Percentiles rank a stretch among this genome's conserved stretches.
Conservation (phyloP, 23 tunicate genomes). For the Aplidium turbinatum region DNA sequence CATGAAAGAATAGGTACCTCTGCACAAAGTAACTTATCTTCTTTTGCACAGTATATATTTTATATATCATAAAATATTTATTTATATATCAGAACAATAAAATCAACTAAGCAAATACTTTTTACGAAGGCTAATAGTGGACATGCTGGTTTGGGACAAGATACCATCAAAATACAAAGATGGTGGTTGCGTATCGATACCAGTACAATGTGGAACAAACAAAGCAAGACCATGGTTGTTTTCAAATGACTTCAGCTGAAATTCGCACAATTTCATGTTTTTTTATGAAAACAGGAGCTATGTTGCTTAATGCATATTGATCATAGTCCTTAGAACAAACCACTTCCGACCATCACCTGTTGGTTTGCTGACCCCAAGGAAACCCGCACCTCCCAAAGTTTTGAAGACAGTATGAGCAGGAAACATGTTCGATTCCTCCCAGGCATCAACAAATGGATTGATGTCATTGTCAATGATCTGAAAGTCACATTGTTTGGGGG, state of each 20-base stretch:
- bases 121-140: no score
- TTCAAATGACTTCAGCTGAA: background rate
- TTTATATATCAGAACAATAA: no score
- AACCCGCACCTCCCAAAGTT: slow-evolving; percentile 83
- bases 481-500: no score
- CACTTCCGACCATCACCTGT: slow-evolving; percentile 26
- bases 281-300: no score
- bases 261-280: background rate
- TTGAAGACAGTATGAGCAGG: slow-evolving; percentile 95
- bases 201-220: no score
- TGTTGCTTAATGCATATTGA: background rate
- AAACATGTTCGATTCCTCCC: slow-evolving; percentile 77
- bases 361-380: slow-evolving; percentile 90
- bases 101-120: no score
- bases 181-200: background rate
- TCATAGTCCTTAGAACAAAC: background rate
- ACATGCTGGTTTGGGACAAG: no score
- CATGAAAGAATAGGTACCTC: no score
- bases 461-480: slow-evolving; percentile 93
- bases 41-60: no score
- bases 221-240: no score
- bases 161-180: background rate
- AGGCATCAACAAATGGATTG: slow-evolving; percentile 92
- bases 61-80: no score
- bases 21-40: no score